Conservation (phyloP, 2,113 vertebrate species). For the Grammomys dolichurus region DNA sequence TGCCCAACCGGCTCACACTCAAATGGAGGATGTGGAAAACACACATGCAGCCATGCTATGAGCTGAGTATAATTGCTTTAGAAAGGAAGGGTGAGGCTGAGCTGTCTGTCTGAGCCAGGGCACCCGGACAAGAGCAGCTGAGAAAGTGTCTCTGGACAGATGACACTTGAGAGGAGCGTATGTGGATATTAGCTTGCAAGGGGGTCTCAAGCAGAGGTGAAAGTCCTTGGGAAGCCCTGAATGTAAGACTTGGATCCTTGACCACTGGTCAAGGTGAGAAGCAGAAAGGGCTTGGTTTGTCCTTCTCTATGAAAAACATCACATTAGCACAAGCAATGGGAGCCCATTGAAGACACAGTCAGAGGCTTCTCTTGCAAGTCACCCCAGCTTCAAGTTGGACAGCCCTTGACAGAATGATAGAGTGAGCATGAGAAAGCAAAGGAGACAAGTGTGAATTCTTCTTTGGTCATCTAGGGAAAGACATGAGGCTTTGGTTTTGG, state of each 20-base stretch:
- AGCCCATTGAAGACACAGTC: neutral
- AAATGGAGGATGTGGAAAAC: neutral
- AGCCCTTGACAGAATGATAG: neutral
- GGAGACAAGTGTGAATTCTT: neutral
- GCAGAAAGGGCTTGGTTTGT: neutral
- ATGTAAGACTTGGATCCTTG: neutral
- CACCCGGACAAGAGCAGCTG: no score
- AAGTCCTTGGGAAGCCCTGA: neutral
- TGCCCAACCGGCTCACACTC: neutral
- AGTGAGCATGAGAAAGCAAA: neutral
- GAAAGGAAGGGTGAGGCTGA: neutral
- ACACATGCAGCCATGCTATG: no score
- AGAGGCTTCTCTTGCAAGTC: neutral
- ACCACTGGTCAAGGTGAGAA: neutral
- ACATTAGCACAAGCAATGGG: neutral
- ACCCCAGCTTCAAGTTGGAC: neutral
- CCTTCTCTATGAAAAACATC: neutral
- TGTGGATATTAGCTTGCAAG: neutral
- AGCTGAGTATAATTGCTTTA: neutral
- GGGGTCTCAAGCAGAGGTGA: neutral
- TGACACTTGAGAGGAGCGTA: no score
- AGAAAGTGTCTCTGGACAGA: neutral
- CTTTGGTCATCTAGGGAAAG: neutral
- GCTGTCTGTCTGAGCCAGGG: no score
- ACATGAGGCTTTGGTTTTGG: neutral